Conservation (phyloP, 2,888 invertebrate species). For the Pammene fasciana region DNA sequence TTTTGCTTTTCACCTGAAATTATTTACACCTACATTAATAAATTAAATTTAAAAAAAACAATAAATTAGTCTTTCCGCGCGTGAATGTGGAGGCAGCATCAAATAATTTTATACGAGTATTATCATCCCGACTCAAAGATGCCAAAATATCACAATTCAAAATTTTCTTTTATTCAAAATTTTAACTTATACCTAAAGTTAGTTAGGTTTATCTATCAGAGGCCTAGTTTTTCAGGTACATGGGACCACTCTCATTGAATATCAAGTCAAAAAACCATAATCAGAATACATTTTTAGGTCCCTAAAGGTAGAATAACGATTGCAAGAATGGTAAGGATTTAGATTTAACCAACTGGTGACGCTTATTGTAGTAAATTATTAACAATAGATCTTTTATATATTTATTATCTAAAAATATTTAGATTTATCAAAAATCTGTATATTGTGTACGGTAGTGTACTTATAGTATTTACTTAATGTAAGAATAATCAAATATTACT, state of each 20-base stretch:
- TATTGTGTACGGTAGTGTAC: slow-evolving; percentile 75
- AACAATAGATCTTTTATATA: slow-evolving; percentile 76
- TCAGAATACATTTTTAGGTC: slow-evolving; percentile 67
- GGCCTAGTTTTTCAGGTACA: slow-evolving; percentile 74
- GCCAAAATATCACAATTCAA: slow-evolving; percentile 27
- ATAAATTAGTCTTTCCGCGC: neutral
- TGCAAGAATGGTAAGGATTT: slow-evolving; percentile 69
- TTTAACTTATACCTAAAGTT: slow-evolving; percentile 17
- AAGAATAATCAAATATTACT: slow-evolving; percentile 48
- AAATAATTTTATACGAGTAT: neutral
- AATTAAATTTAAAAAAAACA: too few species aligned
- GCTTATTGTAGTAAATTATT: slow-evolving; percentile 75
- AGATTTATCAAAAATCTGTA: slow-evolving; percentile 68
- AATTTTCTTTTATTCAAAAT: slow-evolving; percentile 9
- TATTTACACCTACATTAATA: too few species aligned
- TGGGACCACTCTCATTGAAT: slow-evolving; percentile 80
- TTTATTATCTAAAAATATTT: slow-evolving; percentile 67
- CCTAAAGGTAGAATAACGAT: slow-evolving; percentile 56
- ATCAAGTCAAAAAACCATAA: slow-evolving; percentile 74
- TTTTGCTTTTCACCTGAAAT: too few species aligned
- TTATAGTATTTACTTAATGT: slow-evolving; percentile 55
- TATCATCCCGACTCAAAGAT: slow-evolving; percentile 26
- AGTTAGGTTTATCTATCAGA: slow-evolving; percentile 50
- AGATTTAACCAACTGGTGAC: slow-evolving; percentile 76
- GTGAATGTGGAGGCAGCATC: slow-evolving; percentile 18